Conservation (phyloP, 1,140 invertebrate genomes). For the Adelges cooleyi region DNA sequence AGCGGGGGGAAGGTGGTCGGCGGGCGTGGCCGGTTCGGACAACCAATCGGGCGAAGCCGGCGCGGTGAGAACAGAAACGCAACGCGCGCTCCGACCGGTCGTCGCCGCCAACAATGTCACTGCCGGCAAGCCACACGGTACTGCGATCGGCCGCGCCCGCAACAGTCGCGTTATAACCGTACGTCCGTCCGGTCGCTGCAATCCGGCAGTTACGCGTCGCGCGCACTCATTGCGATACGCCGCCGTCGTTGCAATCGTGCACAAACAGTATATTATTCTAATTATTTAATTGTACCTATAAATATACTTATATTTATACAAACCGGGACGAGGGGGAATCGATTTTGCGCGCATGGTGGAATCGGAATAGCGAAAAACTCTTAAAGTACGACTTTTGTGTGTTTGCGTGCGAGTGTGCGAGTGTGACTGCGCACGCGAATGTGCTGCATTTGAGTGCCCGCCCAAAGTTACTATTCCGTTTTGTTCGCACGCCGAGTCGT, state of each 20-base stretch:
- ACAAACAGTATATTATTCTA: no score
- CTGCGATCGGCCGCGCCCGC: constrained; percentile 11
- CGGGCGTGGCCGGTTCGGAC: neutral
- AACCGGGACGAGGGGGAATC: no score
- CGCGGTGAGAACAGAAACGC: neutral
- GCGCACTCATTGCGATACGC: neutral
- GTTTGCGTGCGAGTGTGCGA: neutral
- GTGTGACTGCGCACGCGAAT: neutral
- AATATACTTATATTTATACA: no score
- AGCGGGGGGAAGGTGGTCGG: neutral
- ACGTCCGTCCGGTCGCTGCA: neutral
- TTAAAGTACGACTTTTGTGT: no score
- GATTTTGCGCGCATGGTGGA: no score
- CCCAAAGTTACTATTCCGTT: no score
- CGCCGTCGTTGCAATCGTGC: neutral
- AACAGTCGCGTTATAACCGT: constrained; percentile 26
- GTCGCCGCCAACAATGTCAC: neutral
- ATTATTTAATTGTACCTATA: no score
- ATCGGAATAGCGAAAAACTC: no score
- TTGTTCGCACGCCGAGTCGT: no score
- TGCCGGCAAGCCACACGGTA: neutral
- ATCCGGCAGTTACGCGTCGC: neutral
- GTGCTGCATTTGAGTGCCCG: no score
- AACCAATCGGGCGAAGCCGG: neutral
- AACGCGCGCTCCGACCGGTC: neutral